A percentile compares a stretch with the other conserved stretches of the same genome.
phyloP scores from a whole-genome alignment of 2,113 vertebrate species.

The Solea solea region DNA sequence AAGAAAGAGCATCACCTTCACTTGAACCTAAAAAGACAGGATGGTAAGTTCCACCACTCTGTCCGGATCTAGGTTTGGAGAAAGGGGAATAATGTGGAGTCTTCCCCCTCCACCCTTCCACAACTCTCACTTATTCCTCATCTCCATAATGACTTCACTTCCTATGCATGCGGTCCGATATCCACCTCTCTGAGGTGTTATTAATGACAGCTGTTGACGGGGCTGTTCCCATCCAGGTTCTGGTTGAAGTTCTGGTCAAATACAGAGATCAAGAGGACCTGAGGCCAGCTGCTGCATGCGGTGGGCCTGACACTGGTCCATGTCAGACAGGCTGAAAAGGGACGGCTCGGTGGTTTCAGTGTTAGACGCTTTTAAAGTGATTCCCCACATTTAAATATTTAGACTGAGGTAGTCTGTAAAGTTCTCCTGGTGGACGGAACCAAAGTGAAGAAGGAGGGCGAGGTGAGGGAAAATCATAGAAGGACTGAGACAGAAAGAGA shows the following conservation, averaged over 20 bases:
- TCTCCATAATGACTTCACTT: conserved; percentile 62
- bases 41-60: conserved; percentile 48
- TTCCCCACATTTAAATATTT: conserved; percentile 73
- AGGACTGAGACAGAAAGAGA: neutral
- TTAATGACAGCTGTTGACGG: conserved; percentile 38
- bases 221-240: conserved; percentile 16
- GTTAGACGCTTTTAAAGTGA: conserved; percentile 55
- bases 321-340: conserved; percentile 30
- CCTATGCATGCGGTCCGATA: conserved; percentile 37
- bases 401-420: conserved; percentile 48
- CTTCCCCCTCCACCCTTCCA: conserved; percentile 8
- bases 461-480: conserved; percentile 14
- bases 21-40: conserved; percentile 37
- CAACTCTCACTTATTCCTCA: conserved; percentile 42
- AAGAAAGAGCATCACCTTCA: conserved; percentile 14
- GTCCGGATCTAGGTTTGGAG: conserved; percentile 14
- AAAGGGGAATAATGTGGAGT: conserved; percentile 37
- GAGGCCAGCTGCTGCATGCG: conserved; percentile 17
- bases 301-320: conserved; percentile 19
- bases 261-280: conserved; percentile 22
- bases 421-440: conserved; percentile 21
- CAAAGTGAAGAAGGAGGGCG: conserved; percentile 24
- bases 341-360: conserved; percentile 31
- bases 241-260: conserved; percentile 45
- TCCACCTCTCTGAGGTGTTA: conserved; percentile 42